Base-by-base conservation (phyloP, 2,888 invertebrate genomes). In the Aspidiotus destructor region DNA sequence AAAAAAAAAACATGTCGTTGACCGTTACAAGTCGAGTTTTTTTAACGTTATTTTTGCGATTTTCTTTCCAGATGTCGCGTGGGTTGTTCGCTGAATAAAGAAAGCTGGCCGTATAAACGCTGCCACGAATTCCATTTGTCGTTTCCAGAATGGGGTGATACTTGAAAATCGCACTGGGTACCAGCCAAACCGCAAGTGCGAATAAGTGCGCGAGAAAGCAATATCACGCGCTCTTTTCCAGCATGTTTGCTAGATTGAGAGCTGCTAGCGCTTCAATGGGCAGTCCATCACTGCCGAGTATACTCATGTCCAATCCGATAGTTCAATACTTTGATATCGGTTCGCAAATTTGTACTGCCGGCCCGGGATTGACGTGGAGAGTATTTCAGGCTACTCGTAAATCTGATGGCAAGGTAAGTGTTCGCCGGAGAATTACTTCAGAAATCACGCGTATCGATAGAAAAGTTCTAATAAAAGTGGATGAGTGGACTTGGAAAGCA, bases 301-400 rank as follows among this genome's bases (percentile, higher is more conserved):
- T 71, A 42, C 78, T 86, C 72, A 88, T 88, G 75, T 83, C 82
- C 74, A 90, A 90, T 79, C 92, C 94, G 53, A 92, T 96, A 75
- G 84, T 86, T 76, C 86, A 90, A 75, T 87, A 86, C 79, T 96
- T 89, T 78, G 90, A 92, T 73, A 85, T 95, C 72, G 90, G 92
- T 65, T 87, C 88, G 75, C 89, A 89, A 76, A 81, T 82, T 67
- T 85, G 86, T 69, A 86, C 86, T 70, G 89, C 89, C 63, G 96
- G 96, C 0, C 93, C 93, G 0, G 93, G 93, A 74, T 82, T 91
- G 73, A 85, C 91, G 60, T 96, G 96, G 96, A 87, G 87, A 75
- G 88, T 96, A 72, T 89, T 91, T 77, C 93, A 95, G 73, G 95
- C 90, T 1, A 86, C 86, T 75, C 82, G 92, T 74, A 92, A 92